These are phyloP conservation scores for Falco concolor DNA, from an alignment of 2,797 vertebrate genomes.

Conservation along the genomic window DNA sequence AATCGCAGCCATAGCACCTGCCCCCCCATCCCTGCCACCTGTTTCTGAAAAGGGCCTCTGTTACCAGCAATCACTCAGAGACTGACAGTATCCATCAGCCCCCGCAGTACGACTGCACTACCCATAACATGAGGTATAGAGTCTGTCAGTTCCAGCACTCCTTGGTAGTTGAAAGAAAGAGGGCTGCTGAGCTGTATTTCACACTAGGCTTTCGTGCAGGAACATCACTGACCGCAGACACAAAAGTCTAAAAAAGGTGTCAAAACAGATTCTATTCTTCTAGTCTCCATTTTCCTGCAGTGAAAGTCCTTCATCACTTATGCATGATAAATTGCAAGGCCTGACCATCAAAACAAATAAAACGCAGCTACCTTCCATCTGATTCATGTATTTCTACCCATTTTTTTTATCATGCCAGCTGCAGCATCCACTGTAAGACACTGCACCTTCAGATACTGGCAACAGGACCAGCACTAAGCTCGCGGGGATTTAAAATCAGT, in stretches of 20 bases:
- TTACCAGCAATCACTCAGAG: background rate
- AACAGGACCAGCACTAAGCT: background rate
- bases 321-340: background rate
- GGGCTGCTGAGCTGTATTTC: background rate
- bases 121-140: background rate
- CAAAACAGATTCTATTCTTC: background rate
- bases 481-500: background rate
- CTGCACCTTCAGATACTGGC: background rate
- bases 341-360: background rate
- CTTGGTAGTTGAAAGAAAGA: background rate
- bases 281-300: background rate
- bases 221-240: background rate
- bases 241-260: background rate
- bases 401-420: background rate
- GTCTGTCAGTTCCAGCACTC: background rate
- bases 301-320: background rate
- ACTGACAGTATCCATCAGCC: background rate
- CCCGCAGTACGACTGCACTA: rapidly evolving
- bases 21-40: background rate
- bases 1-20: background rate
- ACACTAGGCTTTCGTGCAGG: background rate
- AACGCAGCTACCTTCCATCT: background rate
- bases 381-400: background rate
- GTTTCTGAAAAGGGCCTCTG: background rate
- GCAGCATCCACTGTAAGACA: background rate